Percentiles rank a stretch among this genome's conserved stretches.
phyloP scores from a whole-genome alignment of 2,888 invertebrate genomes.

The Ligdia adustata region DNA sequence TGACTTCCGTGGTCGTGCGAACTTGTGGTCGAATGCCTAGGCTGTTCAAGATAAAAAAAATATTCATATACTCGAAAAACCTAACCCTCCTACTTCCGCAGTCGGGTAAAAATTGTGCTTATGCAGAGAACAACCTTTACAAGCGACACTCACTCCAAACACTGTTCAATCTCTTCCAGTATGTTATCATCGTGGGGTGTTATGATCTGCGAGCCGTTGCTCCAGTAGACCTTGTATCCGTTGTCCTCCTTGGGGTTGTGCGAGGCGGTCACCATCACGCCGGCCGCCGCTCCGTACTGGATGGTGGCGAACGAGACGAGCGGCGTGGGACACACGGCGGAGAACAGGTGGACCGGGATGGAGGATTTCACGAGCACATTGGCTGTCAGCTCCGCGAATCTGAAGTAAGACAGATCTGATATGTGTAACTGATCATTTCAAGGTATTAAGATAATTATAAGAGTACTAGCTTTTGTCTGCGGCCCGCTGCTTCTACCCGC shows the following conservation, averaged over 20 bases:
- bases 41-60: too few species aligned
- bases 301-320: conserved; percentile 94
- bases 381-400: conserved; percentile 95
- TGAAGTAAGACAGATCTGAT: conserved; percentile 57
- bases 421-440: too few species aligned
- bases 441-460: too few species aligned
- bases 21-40: too few species aligned
- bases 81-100: too few species aligned
- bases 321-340: conserved; percentile 94
- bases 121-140: too few species aligned
- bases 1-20: too few species aligned
- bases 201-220: conserved; percentile 97
- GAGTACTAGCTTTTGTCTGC: too few species aligned
- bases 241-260: conserved; percentile 98
- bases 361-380: conserved; percentile 90
- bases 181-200: conserved; percentile 96
- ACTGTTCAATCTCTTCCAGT: conserved; percentile 89
- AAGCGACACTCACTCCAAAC: conserved; percentile 83
- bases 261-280: conserved; percentile 97
- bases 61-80: too few species aligned
- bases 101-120: too few species aligned
- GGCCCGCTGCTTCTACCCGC: too few species aligned
- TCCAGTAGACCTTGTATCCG: conserved; percentile 99
- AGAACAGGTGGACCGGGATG: conserved; percentile 92
- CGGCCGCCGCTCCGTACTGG: conserved; percentile 89